Base-by-base conservation (phyloP, 2,113 vertebrate genomes). In the Copsychus sechellarum region DNA sequence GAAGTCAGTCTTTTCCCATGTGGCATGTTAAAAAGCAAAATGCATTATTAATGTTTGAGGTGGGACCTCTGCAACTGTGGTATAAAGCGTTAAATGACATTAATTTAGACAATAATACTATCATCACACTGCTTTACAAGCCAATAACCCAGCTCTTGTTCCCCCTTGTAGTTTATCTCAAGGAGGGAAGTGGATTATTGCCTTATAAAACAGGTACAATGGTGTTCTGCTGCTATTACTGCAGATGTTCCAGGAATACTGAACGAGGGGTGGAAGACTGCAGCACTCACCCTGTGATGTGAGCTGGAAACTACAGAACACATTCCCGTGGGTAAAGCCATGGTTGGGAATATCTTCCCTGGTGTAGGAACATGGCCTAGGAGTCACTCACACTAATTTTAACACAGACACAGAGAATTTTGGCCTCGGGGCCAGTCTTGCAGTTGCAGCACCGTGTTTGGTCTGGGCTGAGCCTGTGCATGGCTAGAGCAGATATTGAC, bases 61-160 rank as follows among this genome's bases (percentile, higher is more conserved):
- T 95, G 93, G 96, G 76, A 95, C 76, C 72, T 93, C 79, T 94
- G 79, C 51, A 93, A 65, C 67, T 83, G 60, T 94, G 74, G 60
- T 67, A 23, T 78, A 96, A 93, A 93, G 91, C 3, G 5, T 95
- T 97, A 96, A 96, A 96, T 94, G 93, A 62, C 93, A 95, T 96
- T 96, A 97, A 96, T 97, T 97, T 97, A 95, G 95, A 86, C 81
- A 94, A 94, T 95, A 94, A 89, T 95, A 57, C 80, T 89, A 90
- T 93, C 87, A 92, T 92, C 77, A 82, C 76, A 92, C 88, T 97
- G 91, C 91, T 96, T 96, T 95, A 97, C 81, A 95, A 94, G 96
- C 88, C 95, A 95, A 86, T 96, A 95, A 95, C 73, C 81, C 53
- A 89, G 70, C 79, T 95, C 77, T 78, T 90, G 62, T 86, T 96